phyloP scores from a whole-genome alignment of 2,113 vertebrate species.

The Ciconia boyciana region DNA sequence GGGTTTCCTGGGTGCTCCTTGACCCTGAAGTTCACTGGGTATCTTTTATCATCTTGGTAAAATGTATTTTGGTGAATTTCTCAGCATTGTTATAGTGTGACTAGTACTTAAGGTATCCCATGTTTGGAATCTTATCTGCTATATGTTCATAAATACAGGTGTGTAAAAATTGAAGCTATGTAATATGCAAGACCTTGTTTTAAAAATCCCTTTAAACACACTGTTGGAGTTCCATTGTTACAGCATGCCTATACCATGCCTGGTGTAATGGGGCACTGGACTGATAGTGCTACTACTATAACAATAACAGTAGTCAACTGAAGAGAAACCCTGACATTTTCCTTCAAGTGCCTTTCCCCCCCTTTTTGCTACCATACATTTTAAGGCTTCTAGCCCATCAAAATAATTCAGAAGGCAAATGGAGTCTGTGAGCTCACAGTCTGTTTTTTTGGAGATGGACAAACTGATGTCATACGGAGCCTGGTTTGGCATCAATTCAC shows the following conservation, averaged over 20 bases:
- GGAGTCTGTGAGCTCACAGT: background rate
- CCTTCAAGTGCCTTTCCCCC: background rate
- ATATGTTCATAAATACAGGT: background rate
- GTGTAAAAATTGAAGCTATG: background rate
- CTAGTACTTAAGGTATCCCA: background rate
- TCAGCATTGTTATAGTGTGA: background rate
- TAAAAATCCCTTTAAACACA: background rate
- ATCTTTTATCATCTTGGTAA: background rate
- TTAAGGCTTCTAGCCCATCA: background rate
- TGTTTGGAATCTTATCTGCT: background rate
- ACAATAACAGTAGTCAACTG: background rate
- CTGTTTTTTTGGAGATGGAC: constrained; percentile 15
- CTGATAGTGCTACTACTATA: background rate
- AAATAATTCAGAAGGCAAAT: constrained; percentile 7
- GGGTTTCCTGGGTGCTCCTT: background rate
- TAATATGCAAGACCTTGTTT: background rate
- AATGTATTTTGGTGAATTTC: background rate
- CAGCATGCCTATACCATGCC: background rate
- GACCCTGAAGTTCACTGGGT: background rate
- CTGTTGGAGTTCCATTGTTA: background rate
- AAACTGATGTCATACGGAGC: constrained; percentile 26
- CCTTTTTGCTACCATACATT: background rate
- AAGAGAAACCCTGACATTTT: background rate
- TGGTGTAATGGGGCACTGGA: background rate
- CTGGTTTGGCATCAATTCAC: constrained; percentile 38